Base-by-base conservation (phyloP, 2,888 invertebrate species). In the Axea sp. region DNA sequence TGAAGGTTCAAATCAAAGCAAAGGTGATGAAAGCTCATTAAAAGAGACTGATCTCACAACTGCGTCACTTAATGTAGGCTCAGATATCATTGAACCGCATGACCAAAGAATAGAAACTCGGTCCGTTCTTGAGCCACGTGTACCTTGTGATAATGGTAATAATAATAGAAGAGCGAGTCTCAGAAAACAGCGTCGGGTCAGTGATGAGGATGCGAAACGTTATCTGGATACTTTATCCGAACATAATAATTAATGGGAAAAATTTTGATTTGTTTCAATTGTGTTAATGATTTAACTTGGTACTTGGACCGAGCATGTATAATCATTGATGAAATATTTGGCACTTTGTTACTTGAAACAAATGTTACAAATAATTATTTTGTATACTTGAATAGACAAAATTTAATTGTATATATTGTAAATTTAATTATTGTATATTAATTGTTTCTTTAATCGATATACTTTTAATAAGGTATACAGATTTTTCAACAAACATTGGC, bases 111-210 rank as follows among this genome's bases (percentile, higher is more conserved):
- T 12, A 41, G 37, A 43, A 31, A 24, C n/a, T 3, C 14, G 26
- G 24, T 15, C 17, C 2, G 30, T 24, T 11, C 2, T 37, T n/a
- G 62, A 9, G 15, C 39, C 15, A 6, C 35, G 12, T 4, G 11
- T 19, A 24, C 3, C 22, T 31, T 64, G 53, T 64, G 47, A 55
- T 22, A 45, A 49, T 11, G 19, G 47, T n/a, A 47, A 26, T 28
- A 28, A 22, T 26, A 53, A 68, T 30, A 81, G 78, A 31, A 81
- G 82, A 41, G 81, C 64, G 59, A 84, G 80, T 33, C 68, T 87
- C 1, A 84, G 78, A 47, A 81, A 86, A 17, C 87, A 87, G 41
- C 35, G 39, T 31, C 43, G 60, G 4, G 51, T 69, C 3, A 53
- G 22, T 28, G 69, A 69, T 3, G 69, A 69, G 3, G 60, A 69